Evolutionary conservation across 2,113 vertebrate genomes (phyloP), one percentile per base, ranked within the genome.

Genomic region (Dicaeum eximium): DNA sequence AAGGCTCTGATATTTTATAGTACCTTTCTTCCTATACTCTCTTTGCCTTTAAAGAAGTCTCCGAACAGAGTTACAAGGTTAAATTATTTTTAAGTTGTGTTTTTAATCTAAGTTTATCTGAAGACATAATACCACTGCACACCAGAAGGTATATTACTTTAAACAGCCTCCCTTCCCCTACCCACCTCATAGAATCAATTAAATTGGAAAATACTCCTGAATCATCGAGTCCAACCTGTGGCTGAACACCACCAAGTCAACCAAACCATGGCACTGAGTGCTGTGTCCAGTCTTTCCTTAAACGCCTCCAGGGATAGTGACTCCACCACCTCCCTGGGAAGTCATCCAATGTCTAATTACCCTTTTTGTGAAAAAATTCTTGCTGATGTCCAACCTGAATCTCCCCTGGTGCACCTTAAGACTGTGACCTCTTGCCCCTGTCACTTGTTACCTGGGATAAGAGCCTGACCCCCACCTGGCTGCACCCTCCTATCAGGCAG

Each of bases 401-500:
- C 27, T 33, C 3, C 17, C 22, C 22, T 42, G 18, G 15, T 54
- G 28, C 31, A 88, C 3, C 31, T 37, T 65, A 11, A 65, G 14
- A 6, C 27, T 57, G 3, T 48, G 18, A 33, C 22, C 5, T 57
- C 21, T 72, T 0, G 15, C 65, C 15, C n/a, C 15, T 65, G 1
- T 33, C 35, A 13, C 30, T 12, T 48, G 42, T 64, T 33, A 1
- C 11, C 5, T 37, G 27, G 2, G 2, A 44, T 22, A 57, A 57
- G 44, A 80, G 22, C 0, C 75, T 0, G 1, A 22, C 11, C 12
- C 19, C 42, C 3, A 25, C 17, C 14, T 31, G 35, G 25, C 42
- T 37, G 1, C 66, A 6, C 3, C 8, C 15, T 80, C 50, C 50
- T 27, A 10, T 50, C 35, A 64, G 50, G 42, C 6, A 35, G 21